Percentiles rank a stretch among this genome's conserved stretches.
Evolutionary conservation across 2,797 vertebrate species (phyloP).

Genomic region (Anisognathus igniventris): DNA sequence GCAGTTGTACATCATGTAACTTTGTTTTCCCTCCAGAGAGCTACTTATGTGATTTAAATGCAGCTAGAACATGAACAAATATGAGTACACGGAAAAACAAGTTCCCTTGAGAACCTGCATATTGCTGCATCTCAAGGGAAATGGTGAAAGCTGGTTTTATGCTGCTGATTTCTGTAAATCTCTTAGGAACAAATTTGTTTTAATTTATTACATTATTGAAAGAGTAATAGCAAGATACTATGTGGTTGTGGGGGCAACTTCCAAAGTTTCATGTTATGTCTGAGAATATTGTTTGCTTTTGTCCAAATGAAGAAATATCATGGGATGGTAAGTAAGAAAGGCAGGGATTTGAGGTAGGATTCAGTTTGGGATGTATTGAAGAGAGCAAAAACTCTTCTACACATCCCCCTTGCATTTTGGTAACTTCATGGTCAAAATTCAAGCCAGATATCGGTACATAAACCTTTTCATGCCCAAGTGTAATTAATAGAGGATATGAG

Average conservation of each 20-base stretch:
- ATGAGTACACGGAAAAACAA: not conserved
- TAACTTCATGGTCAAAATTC: not conserved
- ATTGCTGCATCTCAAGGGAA: not conserved
- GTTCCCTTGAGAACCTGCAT: not conserved
- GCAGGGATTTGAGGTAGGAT: not conserved
- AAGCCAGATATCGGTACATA: not conserved
- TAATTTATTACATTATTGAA: not conserved
- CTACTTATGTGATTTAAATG: slow-evolving; percentile 41
- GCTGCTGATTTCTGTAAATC: not conserved
- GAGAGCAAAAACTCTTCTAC: not conserved
- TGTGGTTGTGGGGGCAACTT: not conserved
- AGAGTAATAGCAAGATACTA: not conserved
- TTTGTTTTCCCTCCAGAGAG: slow-evolving; percentile 43
- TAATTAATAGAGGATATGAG: not conserved
- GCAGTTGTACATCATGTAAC: not conserved
- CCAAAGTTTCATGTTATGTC: not conserved
- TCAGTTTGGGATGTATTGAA: not conserved
- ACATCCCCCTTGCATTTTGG: not conserved
- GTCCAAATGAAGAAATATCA: not conserved
- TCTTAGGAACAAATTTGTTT: not conserved
- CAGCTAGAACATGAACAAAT: slow-evolving; percentile 17
- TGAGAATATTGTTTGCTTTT: not conserved
- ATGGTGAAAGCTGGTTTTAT: not conserved
- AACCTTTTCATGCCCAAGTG: not conserved
- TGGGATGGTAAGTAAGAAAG: not conserved